Evolutionary conservation across 2,113 vertebrate genomes (phyloP), one percentile per base, ranked within the genome.

Genomic region (Pangasianodon gigas): DNA sequence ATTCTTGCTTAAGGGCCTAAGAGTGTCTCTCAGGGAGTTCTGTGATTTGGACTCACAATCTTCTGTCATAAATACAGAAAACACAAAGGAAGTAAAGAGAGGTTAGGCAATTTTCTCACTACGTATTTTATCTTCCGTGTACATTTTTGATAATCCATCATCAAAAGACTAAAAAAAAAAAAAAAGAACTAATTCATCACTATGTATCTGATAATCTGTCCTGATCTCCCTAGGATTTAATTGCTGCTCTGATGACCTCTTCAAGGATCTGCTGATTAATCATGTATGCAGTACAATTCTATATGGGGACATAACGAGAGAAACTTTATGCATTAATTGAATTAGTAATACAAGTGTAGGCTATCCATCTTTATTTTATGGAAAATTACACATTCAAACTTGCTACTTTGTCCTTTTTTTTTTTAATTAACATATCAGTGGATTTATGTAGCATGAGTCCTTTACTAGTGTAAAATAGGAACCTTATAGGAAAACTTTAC

Each of bases 231-330:
- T 65, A 85, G 71, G 81, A 85, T 91, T 67, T 87, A 90, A 90
- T 89, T 91, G 90, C 85, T 89, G 89, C 65, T 89, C 81, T 46
- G 62, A 85, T 92, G 90, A 93, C 90, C 90, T 65, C n/a, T 51
- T 74, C 48, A 62, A 51, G 29, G 77, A 51, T 56, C 67, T 48
- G 90, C 60, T 87, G 89, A 81, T 88, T 85, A 84, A 83, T 92
- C 89, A 88, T 81, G 86, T 89, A 87, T 88, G 87, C 88, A 79
- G 62, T 87, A 56, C 88, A 60, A 77, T 60, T 65, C 67, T 75
- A 51, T 19, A 85, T 8, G 24, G 32, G 48, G n/a, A 54, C 48
- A 65, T 60, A 74, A 82, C 87, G 37, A 86, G 65, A 75, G 58
- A 84, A 83, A 75, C 6, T 26, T 69, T 52, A 54, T 84, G 74